Conservation (phyloP, 1,140 invertebrate species). For the Zaprionus gabonicus region DNA sequence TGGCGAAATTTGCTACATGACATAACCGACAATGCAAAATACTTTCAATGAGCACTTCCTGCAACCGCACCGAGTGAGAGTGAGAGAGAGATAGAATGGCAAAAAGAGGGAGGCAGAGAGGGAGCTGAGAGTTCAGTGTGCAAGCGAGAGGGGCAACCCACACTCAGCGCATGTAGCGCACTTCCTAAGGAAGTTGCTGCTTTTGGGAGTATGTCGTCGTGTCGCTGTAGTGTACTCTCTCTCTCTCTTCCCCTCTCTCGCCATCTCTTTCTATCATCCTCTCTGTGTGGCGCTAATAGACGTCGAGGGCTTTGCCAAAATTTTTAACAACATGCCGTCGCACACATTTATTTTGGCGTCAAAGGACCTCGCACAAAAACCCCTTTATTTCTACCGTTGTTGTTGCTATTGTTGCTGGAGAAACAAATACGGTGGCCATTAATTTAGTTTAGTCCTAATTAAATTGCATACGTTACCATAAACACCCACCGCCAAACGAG, state of each 20-base stretch:
- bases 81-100: background rate
- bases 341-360: conserved; percentile 30
- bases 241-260: background rate
- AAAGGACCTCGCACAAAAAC: conserved; percentile 32
- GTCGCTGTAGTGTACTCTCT: background rate
- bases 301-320: conserved; percentile 42
- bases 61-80: conserved; percentile 1
- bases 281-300: conserved; percentile 43
- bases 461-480: conserved; percentile 63
- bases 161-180: conserved; percentile 24
- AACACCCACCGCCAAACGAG: conserved; percentile 23
- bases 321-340: conserved; percentile 42
- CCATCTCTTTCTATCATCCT: background rate
- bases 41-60: conserved; percentile 60
- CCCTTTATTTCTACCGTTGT: conserved; percentile 9
- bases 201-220: conserved; percentile 1
- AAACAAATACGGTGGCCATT: conserved; percentile 59
- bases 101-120: background rate
- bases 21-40: conserved; percentile 48
- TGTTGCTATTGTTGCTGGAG: conserved; percentile 27
- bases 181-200: conserved; percentile 45
- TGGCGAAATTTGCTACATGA: conserved; percentile 47
- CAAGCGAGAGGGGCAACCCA: background rate
- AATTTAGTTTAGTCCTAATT: conserved; percentile 70
- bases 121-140: background rate